Percentiles rank a stretch among this genome's conserved stretches.
These are phyloP conservation scores for Ochotona princeps DNA, from an alignment of 2,113 vertebrate genomes.

Conservation along the genomic window DNA sequence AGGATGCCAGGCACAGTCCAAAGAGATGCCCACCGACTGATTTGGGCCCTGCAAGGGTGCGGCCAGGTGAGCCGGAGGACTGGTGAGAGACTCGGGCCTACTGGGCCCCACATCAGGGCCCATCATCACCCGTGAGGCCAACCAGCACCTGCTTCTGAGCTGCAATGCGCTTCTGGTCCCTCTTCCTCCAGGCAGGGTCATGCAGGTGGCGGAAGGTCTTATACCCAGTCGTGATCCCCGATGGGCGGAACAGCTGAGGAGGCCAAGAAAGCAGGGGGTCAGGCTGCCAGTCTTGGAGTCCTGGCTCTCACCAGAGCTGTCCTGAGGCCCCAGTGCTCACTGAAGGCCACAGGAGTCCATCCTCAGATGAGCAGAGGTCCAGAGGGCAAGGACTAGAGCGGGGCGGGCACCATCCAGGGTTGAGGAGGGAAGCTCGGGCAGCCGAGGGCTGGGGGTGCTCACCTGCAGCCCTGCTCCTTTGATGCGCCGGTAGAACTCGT, in stretches of 20 bases:
- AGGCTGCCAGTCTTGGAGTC: slow-evolving; percentile 21
- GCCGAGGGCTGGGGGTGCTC: neutral
- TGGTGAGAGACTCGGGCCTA: neutral
- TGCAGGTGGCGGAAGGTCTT: slow-evolving; percentile 97
- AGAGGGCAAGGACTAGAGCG: neutral
- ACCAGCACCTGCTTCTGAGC: slow-evolving; percentile 95
- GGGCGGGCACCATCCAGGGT: neutral
- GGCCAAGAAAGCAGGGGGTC: slow-evolving; percentile 40
- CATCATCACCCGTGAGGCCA: neutral
- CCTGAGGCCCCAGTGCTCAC: neutral
- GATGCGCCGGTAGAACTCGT: slow-evolving; percentile 97
- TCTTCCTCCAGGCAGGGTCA: slow-evolving; percentile 96
- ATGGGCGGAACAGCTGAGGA: slow-evolving; percentile 93
- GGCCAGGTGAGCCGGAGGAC: neutral
- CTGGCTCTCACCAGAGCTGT: neutral
- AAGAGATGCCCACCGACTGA: neutral
- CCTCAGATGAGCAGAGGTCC: neutral
- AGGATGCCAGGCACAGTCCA: neutral
- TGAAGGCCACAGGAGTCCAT: neutral
- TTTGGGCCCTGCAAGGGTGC: neutral
- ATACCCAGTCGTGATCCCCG: slow-evolving; percentile 94
- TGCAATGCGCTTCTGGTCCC: slow-evolving; percentile 96
- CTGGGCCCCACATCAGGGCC: neutral
- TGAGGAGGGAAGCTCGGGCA: neutral
- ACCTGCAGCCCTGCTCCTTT: slow-evolving; percentile 95